A percentile compares a stretch with the other conserved stretches of the same genome.
Conservation (phyloP, 2,888 invertebrate genomes). For the Drosophila melanosoma region DNA sequence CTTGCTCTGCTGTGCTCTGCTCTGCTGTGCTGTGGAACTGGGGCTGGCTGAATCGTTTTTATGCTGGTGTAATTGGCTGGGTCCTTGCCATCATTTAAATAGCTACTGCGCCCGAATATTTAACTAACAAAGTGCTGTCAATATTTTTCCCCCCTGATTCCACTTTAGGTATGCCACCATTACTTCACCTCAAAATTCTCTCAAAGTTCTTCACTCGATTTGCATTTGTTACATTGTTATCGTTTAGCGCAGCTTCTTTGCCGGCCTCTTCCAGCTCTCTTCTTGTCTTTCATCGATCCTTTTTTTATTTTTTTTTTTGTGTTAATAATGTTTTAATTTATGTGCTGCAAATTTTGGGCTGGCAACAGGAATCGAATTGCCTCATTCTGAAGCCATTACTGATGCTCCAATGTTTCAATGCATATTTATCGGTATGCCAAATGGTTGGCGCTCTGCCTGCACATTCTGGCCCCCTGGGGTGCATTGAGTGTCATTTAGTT, state of each 20-base stretch:
- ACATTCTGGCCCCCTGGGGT: slow-evolving; percentile 48
- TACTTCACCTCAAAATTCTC: background rate
- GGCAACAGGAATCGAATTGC: slow-evolving; percentile 41
- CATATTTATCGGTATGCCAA: slow-evolving; percentile 2
- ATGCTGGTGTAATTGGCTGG: slow-evolving; percentile 70
- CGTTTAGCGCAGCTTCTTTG: background rate
- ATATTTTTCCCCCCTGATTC: slow-evolving; percentile 5
- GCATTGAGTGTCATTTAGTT: slow-evolving; percentile 75
- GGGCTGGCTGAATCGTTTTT: slow-evolving; percentile 42
- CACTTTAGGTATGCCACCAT: background rate
- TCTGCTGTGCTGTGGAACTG: slow-evolving; percentile 20
- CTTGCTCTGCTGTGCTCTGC: slow-evolving; percentile 14
- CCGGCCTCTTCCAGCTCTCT: background rate
- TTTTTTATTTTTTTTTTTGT: background rate
- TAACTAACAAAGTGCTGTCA: slow-evolving; percentile 72
- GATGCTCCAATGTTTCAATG: slow-evolving; percentile 20
- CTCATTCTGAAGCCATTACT: slow-evolving; percentile 26
- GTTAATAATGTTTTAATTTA: slow-evolving; percentile 75
- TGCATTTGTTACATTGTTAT: slow-evolving; percentile 54
- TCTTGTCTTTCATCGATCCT: background rate
- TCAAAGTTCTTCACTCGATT: slow-evolving; percentile 41
- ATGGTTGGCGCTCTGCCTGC: slow-evolving; percentile 18
- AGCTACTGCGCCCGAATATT: slow-evolving; percentile 76
- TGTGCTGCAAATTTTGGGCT: slow-evolving; percentile 53
- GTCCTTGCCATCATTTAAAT: slow-evolving; percentile 72